These are phyloP conservation scores for Ciconia maguari DNA, from an alignment of 2,113 vertebrate genomes.

Conservation along the genomic window DNA sequence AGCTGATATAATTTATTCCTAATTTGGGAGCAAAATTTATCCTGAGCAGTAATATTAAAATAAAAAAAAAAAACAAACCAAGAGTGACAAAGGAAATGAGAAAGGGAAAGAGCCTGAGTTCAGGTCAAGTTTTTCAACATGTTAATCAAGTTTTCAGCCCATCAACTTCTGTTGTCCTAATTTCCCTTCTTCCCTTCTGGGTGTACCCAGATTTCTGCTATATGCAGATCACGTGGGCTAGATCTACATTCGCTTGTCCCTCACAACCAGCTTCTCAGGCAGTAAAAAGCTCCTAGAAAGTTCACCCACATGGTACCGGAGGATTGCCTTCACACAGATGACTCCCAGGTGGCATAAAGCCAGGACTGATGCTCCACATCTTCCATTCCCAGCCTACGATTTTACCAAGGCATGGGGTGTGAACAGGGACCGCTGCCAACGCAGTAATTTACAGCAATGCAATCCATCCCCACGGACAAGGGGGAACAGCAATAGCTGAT, in stretches of 20 bases:
- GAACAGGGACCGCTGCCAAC: conserved; percentile 32
- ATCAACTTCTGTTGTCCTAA: conserved; percentile 1
- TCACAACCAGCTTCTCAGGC: background rate
- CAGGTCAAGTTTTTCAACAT: background rate
- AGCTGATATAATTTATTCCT: conserved; percentile 2
- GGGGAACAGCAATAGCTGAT: conserved; percentile 28
- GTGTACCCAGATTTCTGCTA: background rate
- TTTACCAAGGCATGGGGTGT: conserved; percentile 20
- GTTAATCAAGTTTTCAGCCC: conserved; percentile 33
- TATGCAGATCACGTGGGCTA: background rate
- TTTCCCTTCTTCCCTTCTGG: conserved; percentile 20
- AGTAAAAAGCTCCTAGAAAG: background rate
- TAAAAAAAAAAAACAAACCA: background rate
- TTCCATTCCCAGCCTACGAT: conserved; percentile 7
- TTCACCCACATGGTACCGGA: background rate
- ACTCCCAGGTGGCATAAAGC: conserved; percentile 1
- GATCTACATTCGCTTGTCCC: background rate
- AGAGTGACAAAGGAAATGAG: background rate
- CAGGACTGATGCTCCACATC: conserved; percentile 25
- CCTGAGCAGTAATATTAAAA: background rate
- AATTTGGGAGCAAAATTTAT: background rate
- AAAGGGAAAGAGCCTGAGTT: background rate
- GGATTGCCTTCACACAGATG: background rate
- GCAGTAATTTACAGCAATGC: conserved; percentile 25
- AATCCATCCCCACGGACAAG: conserved; percentile 50